A percentile compares a stretch with the other conserved stretches of the same genome.
Evolutionary conservation across 2,113 vertebrate species (phyloP).

Genomic region (Crotalus horridus): DNA sequence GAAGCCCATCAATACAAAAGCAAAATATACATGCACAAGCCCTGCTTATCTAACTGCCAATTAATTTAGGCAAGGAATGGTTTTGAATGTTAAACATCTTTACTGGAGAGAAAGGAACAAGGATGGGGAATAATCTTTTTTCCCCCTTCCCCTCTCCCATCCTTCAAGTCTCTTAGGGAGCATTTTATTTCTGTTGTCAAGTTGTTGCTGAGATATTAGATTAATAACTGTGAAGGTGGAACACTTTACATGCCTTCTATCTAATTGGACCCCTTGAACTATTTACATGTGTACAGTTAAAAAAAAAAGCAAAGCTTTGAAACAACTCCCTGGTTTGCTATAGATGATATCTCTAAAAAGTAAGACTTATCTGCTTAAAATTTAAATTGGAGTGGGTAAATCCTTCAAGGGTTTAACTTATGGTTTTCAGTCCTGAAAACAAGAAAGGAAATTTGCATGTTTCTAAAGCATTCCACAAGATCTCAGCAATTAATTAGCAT

Average conservation of each 20-base stretch:
- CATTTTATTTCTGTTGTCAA: conserved; percentile 73
- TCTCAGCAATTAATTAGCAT: conserved; percentile 36
- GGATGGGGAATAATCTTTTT: neutral
- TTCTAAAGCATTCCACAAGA: neutral
- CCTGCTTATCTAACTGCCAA: conserved; percentile 63
- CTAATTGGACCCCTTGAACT: conserved; percentile 49
- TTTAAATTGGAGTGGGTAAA: neutral
- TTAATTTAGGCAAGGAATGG: conserved; percentile 70
- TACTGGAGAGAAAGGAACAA: conserved; percentile 59
- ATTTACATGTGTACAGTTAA: conserved; percentile 19
- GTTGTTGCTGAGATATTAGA: conserved; percentile 72
- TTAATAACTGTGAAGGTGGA: conserved; percentile 64
- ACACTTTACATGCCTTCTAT: conserved; percentile 61
- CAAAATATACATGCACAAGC: conserved; percentile 63
- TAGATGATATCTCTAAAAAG: neutral
- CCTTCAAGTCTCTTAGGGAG: conserved; percentile 59
- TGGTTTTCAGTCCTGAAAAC: neutral
- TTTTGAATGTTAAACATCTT: conserved; percentile 72
- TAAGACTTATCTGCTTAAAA: neutral
- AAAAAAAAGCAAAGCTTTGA: neutral
- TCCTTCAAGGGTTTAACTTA: conserved; percentile 18
- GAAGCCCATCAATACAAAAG: conserved; percentile 50
- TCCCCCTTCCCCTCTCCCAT: neutral
- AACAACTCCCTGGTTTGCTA: conserved; percentile 2
- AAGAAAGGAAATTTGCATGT: neutral